A percentile compares a stretch with the other conserved stretches of the same genome.
These are phyloP conservation scores for Macaria notata DNA, from an alignment of 2,888 invertebrate genomes.

Conservation along the genomic window DNA sequence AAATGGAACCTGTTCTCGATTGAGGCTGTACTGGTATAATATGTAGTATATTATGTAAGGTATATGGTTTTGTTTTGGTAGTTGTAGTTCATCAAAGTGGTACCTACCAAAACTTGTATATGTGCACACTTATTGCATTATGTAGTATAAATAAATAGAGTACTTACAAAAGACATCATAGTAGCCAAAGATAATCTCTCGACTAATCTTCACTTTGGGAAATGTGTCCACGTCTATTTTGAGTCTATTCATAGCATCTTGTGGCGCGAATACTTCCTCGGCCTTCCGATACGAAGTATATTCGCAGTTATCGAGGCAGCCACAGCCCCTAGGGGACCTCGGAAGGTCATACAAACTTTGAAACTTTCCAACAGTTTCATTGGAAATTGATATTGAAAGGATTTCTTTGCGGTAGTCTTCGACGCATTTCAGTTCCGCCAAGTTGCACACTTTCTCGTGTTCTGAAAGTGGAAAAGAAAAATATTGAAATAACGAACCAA, in stretches of 20 bases:
- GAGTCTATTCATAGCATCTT: constrained; percentile 47
- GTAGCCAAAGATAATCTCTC: constrained; percentile 86
- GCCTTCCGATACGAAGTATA: constrained; percentile 61
- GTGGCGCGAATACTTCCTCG: constrained; percentile 47
- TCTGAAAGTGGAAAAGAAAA: constrained; percentile 44
- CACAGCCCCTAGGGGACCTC: constrained; percentile 56
- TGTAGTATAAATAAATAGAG: too few relatives aligned
- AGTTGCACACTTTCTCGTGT: constrained; percentile 60
- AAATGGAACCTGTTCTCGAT: too few relatives aligned
- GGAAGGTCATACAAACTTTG: constrained; percentile 46
- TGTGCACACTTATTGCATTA: too few relatives aligned
- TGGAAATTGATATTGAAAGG: constrained; percentile 48
- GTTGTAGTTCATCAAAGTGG: too few relatives aligned
- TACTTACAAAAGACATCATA: constrained; percentile 86
- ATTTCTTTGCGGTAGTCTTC: constrained; percentile 58
- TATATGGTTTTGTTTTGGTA: too few relatives aligned
- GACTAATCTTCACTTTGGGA: constrained; percentile 85
- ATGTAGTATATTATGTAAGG: too few relatives aligned
- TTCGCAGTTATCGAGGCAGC: constrained; percentile 65
- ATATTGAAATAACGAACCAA: background rate
- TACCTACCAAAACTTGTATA: too few relatives aligned
- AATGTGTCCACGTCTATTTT: constrained; percentile 83
- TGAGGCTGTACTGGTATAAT: too few relatives aligned
- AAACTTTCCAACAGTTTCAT: constrained; percentile 46
- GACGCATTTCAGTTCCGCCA: constrained; percentile 62